phyloP scores from a whole-genome alignment of 1,140 invertebrate species.

The Cotesia glomerata region DNA sequence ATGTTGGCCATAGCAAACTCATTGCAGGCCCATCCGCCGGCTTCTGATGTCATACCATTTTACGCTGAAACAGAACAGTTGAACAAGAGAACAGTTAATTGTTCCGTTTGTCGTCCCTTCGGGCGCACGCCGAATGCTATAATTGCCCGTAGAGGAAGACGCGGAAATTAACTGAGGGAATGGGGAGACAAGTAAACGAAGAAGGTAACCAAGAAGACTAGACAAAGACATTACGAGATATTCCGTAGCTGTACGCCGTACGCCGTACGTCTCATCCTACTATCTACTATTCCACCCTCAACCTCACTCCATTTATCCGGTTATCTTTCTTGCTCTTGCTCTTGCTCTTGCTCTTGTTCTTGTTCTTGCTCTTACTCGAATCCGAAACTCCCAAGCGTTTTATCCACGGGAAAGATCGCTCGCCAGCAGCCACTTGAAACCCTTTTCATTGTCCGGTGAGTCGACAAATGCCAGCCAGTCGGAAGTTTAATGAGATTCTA shows the following conservation, averaged over 20 bases:
- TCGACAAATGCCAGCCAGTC: constrained; percentile 10
- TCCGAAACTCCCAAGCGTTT: background rate
- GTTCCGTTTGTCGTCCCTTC: constrained; percentile 10
- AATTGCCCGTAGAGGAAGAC: constrained; percentile 7
- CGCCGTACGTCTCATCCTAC: too few species aligned
- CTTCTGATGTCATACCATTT: constrained; percentile 50
- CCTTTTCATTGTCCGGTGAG: constrained; percentile 8
- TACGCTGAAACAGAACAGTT: constrained; percentile 40
- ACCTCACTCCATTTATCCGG: too few species aligned
- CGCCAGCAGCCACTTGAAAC: background rate
- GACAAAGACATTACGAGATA: too few species aligned
- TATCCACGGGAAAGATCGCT: constrained; percentile 10
- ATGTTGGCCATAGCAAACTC: constrained; percentile 45
- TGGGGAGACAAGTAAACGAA: background rate
- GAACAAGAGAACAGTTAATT: background rate
- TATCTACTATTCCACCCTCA: too few species aligned
- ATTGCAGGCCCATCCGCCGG: constrained; percentile 47
- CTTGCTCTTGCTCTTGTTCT: too few species aligned
- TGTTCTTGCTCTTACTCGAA: too few species aligned
- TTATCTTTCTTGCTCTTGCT: too few species aligned
- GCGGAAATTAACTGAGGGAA: background rate
- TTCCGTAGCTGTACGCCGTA: too few species aligned
- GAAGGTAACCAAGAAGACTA: too few species aligned
- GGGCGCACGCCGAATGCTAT: constrained; percentile 10
- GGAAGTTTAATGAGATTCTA: constrained; percentile 30